Evolutionary conservation across 2,888 invertebrate species (phyloP).

Genomic region (Nomada ruficornis): DNA sequence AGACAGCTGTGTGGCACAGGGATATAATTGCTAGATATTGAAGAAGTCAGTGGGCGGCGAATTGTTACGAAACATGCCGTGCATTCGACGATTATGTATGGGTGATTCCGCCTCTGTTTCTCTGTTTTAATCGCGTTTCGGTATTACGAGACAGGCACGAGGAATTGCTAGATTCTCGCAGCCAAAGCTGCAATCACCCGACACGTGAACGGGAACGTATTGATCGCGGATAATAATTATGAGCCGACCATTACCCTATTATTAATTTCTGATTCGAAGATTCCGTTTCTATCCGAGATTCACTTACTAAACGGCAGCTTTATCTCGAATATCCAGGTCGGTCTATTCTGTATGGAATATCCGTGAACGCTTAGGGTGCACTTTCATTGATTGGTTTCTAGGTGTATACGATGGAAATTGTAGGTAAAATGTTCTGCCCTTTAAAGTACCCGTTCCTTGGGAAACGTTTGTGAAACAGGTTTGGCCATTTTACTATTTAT

Average conservation of each 20-base stretch:
- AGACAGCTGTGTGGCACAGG: background rate
- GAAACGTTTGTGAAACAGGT: no score
- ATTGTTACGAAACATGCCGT: conserved; percentile 2
- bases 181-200: conserved; percentile 50
- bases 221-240: conserved; percentile 29
- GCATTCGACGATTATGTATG: background rate
- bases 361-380: no score
- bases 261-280: conserved; percentile 26
- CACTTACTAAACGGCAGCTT: background rate
- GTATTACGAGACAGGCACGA: background rate
- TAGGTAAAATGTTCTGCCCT: no score
- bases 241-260: conserved; percentile 15
- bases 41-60: conserved; percentile 7
- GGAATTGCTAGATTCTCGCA: conserved; percentile 17
- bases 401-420: no score
- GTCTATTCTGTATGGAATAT: no score
- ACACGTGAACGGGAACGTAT: conserved; percentile 22
- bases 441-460: no score
- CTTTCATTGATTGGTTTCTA: no score
- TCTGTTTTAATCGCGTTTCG: conserved; percentile 1
- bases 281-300: background rate
- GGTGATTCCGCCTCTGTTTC: conserved; percentile 11
- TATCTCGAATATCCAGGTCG: background rate
- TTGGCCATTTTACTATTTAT: no score
- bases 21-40: conserved; percentile 28